These are phyloP conservation scores for Meriones psammophilus DNA, from an alignment of 2,797 vertebrate genomes.

Conservation along the genomic window DNA sequence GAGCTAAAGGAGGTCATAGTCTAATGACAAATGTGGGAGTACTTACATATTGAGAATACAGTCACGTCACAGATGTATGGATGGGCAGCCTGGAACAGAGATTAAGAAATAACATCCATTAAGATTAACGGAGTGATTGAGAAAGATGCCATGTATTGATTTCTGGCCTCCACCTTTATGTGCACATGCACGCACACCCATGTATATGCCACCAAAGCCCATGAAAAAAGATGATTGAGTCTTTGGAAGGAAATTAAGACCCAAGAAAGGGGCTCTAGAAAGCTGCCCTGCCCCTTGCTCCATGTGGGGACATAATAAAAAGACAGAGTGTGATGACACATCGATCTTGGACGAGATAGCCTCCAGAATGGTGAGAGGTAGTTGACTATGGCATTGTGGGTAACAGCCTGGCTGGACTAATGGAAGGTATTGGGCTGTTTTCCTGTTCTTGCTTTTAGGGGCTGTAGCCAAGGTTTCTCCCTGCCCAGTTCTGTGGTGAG, in stretches of 20 bases:
- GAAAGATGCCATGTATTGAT: not conserved
- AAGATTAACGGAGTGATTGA: not conserved
- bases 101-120: not conserved
- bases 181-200: not conserved
- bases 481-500: not conserved
- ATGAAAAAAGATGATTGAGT: not conserved
- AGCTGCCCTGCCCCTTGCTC: not conserved
- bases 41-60: not conserved
- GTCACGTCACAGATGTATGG: not conserved
- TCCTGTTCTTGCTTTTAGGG: accelerated
- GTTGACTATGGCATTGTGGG: not conserved
- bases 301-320: too few relatives aligned
- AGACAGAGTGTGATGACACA: not conserved
- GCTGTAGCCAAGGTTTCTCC: not conserved
- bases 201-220: not conserved
- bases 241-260: not conserved
- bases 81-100: not conserved
- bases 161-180: not conserved
- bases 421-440: not conserved
- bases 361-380: not conserved
- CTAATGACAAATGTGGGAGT: not conserved
- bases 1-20: not conserved
- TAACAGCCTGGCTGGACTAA: not conserved
- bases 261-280: not conserved
- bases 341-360: not conserved